Base-by-base conservation (phyloP, 2,888 invertebrate species). In the Lasioglossum marginatum region DNA sequence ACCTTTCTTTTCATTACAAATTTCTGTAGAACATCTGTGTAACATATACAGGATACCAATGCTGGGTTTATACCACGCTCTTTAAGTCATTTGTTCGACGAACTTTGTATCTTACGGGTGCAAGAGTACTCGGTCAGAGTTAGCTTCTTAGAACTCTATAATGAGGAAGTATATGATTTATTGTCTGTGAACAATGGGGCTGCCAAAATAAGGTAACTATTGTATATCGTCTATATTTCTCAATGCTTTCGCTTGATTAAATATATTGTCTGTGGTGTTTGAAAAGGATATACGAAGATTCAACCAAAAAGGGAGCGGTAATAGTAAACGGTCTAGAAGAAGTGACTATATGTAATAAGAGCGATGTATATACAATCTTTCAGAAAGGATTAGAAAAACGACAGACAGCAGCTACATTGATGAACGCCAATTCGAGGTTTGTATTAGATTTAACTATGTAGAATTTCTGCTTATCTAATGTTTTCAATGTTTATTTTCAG, bases 151-250 rank as follows among this genome's bases (percentile, higher is more conserved):
- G 99, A 99, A 95, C 95, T 99, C 23, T 99, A 99, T 95, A 99
- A 99, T 94, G 99, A 99, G 94, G 99, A 99, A 95, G 96, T 99
- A 57, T 98, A 98, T 93, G 99, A 99, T 96, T 96, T 99, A 86
- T 96, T 99, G 2, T 97, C 98, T 8, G 96, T 97, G 0, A 96
- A 96, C 0, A 97, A 97, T 79, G 98, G 98, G 92, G 96, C 96
- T 91, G 96, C 96, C 27, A 97, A 97, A 95, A 96, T 97, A 87
- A 96, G 95, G 95, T 95, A 89, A 70, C 14, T 57, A 40, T 40
- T 31, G 31, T 2, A 72, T 74, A 34, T 57, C 19, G 31, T 63
- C 0, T 31, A 66, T 37, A 68, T 37, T 52, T 45, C 31, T 72
- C 40, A 71, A n/a, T 80, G 14, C 43, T 45, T 37, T 77, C 19